Conservation (phyloP, 2,113 vertebrate species). For the Peromyscus polionotus region DNA sequence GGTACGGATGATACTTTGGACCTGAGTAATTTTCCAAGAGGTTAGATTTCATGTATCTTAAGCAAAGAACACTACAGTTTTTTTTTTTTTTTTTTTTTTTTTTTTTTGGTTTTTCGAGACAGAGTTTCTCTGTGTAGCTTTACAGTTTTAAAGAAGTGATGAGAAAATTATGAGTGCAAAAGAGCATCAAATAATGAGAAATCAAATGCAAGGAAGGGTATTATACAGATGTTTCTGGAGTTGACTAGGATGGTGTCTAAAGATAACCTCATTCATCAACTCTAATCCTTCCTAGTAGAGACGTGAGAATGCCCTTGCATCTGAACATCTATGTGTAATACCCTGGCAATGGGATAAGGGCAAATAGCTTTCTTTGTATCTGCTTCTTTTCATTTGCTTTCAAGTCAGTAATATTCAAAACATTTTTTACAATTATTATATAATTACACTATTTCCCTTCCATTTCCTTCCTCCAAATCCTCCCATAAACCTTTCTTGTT, state of each 20-base stretch:
- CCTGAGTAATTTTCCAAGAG: background rate
- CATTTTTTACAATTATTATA: background rate
- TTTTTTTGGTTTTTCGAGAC: too few species aligned
- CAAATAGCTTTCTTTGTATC: background rate
- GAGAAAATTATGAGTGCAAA: background rate
- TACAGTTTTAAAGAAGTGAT: background rate
- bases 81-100: too few species aligned
- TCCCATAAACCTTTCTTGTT: background rate
- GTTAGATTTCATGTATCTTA: background rate
- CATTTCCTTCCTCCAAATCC: background rate
- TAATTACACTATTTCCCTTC: background rate
- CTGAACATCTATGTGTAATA: background rate
- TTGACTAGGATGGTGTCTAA: background rate
- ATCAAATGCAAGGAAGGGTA: background rate
- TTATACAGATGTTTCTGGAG: background rate
- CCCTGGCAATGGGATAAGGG: background rate
- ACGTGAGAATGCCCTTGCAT: background rate
- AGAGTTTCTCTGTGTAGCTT: too few species aligned
- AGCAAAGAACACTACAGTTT: background rate
- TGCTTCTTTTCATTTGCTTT: background rate
- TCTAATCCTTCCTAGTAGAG: background rate
- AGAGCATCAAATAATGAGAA: background rate
- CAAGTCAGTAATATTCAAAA: background rate
- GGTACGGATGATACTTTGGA: background rate
- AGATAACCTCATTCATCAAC: background rate